These are phyloP conservation scores for Gopherus flavomarginatus DNA, from an alignment of 2,113 vertebrate genomes.

Conservation along the genomic window DNA sequence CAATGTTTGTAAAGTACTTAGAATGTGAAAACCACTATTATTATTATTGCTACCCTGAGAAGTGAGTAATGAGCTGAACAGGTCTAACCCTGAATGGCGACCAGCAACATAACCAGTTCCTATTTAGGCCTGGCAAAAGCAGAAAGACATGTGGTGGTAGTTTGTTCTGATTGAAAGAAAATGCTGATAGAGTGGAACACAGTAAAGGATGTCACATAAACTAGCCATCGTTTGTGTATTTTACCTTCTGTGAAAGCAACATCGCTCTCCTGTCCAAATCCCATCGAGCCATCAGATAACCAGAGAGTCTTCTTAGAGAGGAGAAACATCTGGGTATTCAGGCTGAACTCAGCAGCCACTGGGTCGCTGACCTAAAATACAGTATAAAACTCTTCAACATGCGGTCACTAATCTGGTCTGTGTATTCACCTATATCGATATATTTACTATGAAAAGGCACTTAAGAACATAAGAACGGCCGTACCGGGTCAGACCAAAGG, in stretches of 20 bases:
- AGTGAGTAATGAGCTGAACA: not conserved
- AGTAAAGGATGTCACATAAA: not conserved
- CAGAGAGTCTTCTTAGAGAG: conserved; percentile 91
- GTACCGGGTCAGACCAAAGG: too few relatives aligned
- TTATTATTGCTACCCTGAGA: not conserved
- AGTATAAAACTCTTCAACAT: not conserved
- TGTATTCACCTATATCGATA: not conserved
- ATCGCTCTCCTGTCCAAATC: conserved; percentile 92
- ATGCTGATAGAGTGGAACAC: not conserved
- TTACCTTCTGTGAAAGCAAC: conserved; percentile 91
- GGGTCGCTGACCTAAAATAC: conserved; percentile 93
- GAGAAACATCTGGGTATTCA: conserved; percentile 95
- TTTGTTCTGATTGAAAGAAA: not conserved
- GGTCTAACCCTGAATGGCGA: not conserved
- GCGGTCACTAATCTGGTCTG: not conserved
- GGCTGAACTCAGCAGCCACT: conserved; percentile 93
- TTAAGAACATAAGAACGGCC: not conserved
- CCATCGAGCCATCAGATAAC: conserved; percentile 95
- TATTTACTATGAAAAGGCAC: not conserved
- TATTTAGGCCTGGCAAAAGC: not conserved
- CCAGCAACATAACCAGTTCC: not conserved
- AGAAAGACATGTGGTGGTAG: not conserved
- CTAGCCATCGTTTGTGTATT: not conserved
- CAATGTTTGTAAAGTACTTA: not conserved
- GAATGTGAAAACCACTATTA: not conserved